Conservation (phyloP, 2,888 invertebrate genomes). For the Sinelater perroti region DNA sequence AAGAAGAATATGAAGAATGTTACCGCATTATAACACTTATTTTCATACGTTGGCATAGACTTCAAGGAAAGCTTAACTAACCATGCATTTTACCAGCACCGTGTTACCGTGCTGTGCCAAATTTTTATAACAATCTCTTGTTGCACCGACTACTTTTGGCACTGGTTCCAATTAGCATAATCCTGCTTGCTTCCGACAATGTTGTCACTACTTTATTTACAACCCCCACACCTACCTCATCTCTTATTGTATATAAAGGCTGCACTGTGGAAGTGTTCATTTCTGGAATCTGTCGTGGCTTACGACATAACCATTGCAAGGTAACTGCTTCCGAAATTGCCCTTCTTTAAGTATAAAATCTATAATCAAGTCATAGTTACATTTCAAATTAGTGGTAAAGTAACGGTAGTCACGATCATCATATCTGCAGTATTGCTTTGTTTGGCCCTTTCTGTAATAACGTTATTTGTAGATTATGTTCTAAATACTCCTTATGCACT, state of each 20-base stretch:
- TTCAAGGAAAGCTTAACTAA: no score
- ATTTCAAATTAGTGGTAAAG: background rate
- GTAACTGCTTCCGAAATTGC: background rate
- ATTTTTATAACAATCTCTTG: no score
- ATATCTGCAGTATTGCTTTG: background rate
- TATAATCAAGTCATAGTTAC: background rate
- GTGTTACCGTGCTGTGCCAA: no score
- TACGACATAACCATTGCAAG: background rate
- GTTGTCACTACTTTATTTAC: no score
- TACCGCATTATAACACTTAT: no score
- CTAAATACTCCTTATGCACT: background rate
- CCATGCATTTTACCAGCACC: no score
- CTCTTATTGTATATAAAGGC: background rate
- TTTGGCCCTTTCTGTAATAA: background rate
- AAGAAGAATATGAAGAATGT: no score
- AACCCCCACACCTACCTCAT: conserved; percentile 1
- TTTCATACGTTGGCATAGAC: no score
- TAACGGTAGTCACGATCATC: background rate
- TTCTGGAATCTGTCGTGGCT: background rate
- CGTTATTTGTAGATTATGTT: background rate
- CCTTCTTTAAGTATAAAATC: background rate
- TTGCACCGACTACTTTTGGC: no score
- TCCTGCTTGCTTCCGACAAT: no score
- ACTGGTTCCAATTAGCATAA: no score
- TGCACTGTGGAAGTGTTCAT: background rate